Evolutionary conservation across 2,113 vertebrate genomes (phyloP).

Genomic region (Boleophthalmus pectinirostris): DNA sequence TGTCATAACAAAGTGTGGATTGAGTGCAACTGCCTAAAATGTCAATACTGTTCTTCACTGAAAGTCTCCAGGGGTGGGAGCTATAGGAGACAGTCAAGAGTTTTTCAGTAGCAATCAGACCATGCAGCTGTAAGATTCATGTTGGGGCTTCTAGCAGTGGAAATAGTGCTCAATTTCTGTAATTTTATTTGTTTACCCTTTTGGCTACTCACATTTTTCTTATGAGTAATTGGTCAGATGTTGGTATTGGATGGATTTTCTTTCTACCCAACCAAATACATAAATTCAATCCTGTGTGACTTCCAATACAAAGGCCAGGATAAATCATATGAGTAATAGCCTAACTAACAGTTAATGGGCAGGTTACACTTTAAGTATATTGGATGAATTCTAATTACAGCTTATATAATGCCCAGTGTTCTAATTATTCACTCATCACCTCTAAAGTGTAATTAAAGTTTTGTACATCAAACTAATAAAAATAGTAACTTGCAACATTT

Average conservation of each 20-base stretch:
- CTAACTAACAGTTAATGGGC: too few relatives aligned
- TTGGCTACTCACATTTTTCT: neutral
- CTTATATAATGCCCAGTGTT: too few relatives aligned
- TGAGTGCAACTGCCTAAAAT: conserved; percentile 17
- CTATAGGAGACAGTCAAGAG: neutral
- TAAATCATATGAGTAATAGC: neutral
- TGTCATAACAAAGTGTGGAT: conserved; percentile 50
- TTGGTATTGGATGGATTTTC: neutral
- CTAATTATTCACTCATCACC: too few relatives aligned
- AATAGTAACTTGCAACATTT: too few relatives aligned
- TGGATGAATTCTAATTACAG: too few relatives aligned
- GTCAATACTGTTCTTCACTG: conserved; percentile 19
- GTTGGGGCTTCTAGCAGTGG: neutral
- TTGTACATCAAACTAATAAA: too few relatives aligned
- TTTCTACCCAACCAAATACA: neutral
- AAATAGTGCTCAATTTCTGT: neutral
- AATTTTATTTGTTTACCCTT: neutral
- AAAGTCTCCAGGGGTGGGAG: conserved; percentile 11
- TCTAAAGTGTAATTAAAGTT: too few relatives aligned
- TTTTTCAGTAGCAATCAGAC: conserved; percentile 29
- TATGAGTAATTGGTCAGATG: neutral
- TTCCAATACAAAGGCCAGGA: neutral
- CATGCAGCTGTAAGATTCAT: conserved; percentile 8
- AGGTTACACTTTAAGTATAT: neutral
- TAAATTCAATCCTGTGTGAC: neutral